Evolutionary conservation across 2,888 invertebrate genomes (phyloP), one percentile per base, ranked within the genome.

Genomic region (Athalia rosae): DNA sequence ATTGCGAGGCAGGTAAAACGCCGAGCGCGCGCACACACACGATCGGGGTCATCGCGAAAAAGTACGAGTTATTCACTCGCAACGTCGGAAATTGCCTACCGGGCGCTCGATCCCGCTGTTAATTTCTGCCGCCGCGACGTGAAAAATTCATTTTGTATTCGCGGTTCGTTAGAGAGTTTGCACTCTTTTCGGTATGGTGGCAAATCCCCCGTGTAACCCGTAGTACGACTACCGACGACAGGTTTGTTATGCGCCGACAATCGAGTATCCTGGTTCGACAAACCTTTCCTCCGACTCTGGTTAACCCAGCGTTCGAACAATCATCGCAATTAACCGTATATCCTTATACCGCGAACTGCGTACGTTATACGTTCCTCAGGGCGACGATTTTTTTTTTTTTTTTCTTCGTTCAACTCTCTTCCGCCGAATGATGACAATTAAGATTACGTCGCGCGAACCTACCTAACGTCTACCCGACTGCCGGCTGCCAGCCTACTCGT

Each of bases 191-290:
- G 7, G 53, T 28, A 41, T 28, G 28, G 28, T 28, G 28, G 28
- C 15, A 47, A 15, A 15, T 64, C 47, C 13, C 47, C 64, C 45
- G 50, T 64, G 7, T 53, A 53, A 53, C 28, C 53, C 9, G 53
- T 53, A 48, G 67, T 28, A 28, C 28, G 28, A 28, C 28, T 28
- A 28, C n/a, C 50, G 15, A 15, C 41, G 67, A 67, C 67, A 67
- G 67, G 67, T 67, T 67, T 41, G 53, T 67, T 67, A 67, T 53
- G 67, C 67, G 67, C 6, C 28, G 11, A 67, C 47, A 53, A 67
- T 47, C 8, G 41, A 4, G 64, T 64, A 67, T 67, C 67, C 67
- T 67, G 67, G 67, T 50, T 67, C 67, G 67, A 67, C 53, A 67
- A 67, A 50, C 64, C 13, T 47, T 64, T 15, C 47, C n/a, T 50